A percentile compares a stretch with the other conserved stretches of the same genome.
These are phyloP conservation scores for Rhogogaster chlorosoma DNA, from an alignment of 2,888 invertebrate species.

Conservation along the genomic window DNA sequence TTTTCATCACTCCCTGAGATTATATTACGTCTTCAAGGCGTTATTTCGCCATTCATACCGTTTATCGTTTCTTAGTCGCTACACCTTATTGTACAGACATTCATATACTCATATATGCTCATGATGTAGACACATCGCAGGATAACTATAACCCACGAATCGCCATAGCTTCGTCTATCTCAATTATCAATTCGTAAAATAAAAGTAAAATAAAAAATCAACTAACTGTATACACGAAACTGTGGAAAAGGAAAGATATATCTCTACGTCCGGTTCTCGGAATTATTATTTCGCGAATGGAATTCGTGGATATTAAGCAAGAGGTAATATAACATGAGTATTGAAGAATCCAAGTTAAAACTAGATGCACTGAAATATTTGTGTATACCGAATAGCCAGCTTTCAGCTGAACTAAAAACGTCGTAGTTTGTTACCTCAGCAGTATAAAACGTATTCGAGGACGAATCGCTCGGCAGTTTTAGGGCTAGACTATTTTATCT, in stretches of 20 bases:
- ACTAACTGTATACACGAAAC: background rate
- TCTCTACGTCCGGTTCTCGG: background rate
- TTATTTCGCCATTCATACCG: constrained; percentile 22
- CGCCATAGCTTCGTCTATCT: background rate
- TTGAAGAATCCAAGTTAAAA: background rate
- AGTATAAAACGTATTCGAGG: background rate
- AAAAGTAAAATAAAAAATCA: background rate
- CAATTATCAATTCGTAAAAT: background rate
- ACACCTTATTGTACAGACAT: background rate
- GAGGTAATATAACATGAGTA: background rate
- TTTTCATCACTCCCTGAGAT: constrained; percentile 7
- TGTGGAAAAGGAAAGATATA: background rate
- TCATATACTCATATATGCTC: background rate
- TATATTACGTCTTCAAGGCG: constrained; percentile 17
- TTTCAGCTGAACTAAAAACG: background rate
- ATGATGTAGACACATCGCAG: background rate
- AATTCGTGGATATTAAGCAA: background rate
- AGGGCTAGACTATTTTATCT: constrained; percentile 30
- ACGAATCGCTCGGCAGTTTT: constrained; percentile 12
- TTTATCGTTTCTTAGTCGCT: constrained; percentile 1
- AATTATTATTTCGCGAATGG: background rate
- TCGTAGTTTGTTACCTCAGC: background rate
- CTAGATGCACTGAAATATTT: background rate
- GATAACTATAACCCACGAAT: background rate
- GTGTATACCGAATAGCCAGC: background rate